phyloP scores from a whole-genome alignment of 2,888 invertebrate species.

The Thecophora atra region DNA sequence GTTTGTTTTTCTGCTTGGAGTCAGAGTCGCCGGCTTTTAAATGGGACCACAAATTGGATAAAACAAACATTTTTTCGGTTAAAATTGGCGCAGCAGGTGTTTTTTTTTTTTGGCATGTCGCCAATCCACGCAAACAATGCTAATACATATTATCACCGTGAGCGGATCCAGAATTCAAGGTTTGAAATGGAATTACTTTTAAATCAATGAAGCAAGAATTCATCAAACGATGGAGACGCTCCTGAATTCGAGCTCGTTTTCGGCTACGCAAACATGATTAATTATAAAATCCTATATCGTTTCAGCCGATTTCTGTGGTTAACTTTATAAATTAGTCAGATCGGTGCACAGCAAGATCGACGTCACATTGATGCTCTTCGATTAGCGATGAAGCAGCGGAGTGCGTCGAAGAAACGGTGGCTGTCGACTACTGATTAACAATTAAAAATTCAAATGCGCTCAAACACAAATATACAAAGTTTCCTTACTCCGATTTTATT shows the following conservation, averaged over 20 bases:
- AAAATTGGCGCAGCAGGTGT: constrained; percentile 57
- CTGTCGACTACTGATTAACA: constrained; percentile 56
- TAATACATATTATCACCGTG: background rate
- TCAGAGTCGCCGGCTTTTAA: background rate
- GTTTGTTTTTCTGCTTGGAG: background rate
- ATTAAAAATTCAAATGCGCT: constrained; percentile 58
- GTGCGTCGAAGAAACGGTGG: constrained; percentile 47
- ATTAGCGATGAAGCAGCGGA: background rate
- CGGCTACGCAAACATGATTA: constrained; percentile 12
- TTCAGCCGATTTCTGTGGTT: constrained; percentile 16
- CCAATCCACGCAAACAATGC: constrained; percentile 49
- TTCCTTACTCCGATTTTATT: no score
- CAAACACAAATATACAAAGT: background rate
- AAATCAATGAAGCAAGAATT: no score
- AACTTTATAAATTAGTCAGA: background rate
- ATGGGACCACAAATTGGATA: constrained; percentile 3
- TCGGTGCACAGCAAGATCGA: background rate
- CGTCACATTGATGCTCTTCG: no score
- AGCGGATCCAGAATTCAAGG: no score
- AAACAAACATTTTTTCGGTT: constrained; percentile 14
- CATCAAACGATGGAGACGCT: no score
- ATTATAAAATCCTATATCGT: constrained; percentile 12
- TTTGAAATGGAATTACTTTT: no score
- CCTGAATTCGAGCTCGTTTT: no score
- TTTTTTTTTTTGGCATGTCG: constrained; percentile 53